Conservation (phyloP, 2,797 vertebrate species). For the Peromyscus nudipes region DNA sequence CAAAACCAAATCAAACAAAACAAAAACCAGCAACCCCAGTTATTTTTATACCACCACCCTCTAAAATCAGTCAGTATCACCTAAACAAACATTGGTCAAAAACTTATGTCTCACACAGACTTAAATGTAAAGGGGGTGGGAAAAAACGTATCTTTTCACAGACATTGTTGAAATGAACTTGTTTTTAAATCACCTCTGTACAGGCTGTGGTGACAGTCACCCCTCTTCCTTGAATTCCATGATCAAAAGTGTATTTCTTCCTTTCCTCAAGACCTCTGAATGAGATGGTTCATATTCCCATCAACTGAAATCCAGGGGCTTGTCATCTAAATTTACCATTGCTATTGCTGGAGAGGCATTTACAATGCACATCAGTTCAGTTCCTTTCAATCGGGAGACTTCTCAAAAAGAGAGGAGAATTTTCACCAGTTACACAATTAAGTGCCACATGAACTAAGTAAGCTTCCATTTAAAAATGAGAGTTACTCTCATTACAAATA, state of each 20-base stretch:
- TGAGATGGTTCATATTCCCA: not conserved
- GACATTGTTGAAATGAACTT: not conserved
- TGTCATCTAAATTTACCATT: not conserved
- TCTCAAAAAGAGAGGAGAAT: not conserved
- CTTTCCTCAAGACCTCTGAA: not conserved
- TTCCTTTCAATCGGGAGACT: not conserved
- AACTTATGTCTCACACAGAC: not conserved
- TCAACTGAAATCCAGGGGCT: not conserved
- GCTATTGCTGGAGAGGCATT: not conserved
- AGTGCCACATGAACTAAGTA: not conserved
- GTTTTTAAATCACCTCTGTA: not conserved
- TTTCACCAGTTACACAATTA: not conserved
- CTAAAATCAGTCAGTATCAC: not conserved
- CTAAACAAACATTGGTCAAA: not conserved
- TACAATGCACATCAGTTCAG: not conserved
- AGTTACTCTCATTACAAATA: not conserved
- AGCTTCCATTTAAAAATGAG: not conserved
- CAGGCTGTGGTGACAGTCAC: not conserved
- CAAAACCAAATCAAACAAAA: not conserved
- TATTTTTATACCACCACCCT: not conserved
- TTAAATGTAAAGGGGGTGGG: not conserved
- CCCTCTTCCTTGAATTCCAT: conserved; percentile 1
- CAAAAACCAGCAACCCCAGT: not conserved
- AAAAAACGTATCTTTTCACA: not conserved
- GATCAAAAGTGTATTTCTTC: not conserved